Conservation (phyloP, 2,113 vertebrate species). For the Pseudolaguvia tuberculata region DNA sequence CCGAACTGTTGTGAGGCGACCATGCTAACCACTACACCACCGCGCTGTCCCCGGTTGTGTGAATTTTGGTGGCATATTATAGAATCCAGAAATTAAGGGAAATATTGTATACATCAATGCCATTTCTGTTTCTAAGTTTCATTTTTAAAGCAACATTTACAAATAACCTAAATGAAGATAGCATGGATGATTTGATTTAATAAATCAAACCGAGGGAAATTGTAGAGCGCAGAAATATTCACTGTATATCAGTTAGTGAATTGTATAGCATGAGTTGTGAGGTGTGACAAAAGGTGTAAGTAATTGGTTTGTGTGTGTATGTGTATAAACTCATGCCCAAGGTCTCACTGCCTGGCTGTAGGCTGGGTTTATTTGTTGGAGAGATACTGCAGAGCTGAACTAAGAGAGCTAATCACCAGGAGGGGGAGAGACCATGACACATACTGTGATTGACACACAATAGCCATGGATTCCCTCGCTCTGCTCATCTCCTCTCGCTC, state of each 20-base stretch:
- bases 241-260: conserved; percentile 36
- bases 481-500: conserved; percentile 53
- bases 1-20: no score
- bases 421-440: conserved; percentile 55
- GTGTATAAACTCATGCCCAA: conserved; percentile 58
- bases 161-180: not conserved
- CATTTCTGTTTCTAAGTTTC: no score
- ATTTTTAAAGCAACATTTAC: not conserved
- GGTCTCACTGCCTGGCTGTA: conserved; percentile 62
- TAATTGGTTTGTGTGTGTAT: conserved; percentile 50
- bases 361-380: conserved; percentile 64
- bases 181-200: not conserved
- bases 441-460: conserved; percentile 76
- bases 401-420: conserved; percentile 75
- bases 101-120: not conserved
- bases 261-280: conserved; percentile 42
- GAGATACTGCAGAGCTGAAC: conserved; percentile 67
- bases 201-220: not conserved
- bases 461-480: conserved; percentile 70
- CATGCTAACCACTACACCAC: no score
- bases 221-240: conserved; percentile 20
- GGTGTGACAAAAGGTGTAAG: conserved; percentile 44
- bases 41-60: no score
- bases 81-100: not conserved
- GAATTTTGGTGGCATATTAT: not conserved